Conservation (phyloP, 1,140 invertebrate genomes). For the Steinernema feltiae region DNA sequence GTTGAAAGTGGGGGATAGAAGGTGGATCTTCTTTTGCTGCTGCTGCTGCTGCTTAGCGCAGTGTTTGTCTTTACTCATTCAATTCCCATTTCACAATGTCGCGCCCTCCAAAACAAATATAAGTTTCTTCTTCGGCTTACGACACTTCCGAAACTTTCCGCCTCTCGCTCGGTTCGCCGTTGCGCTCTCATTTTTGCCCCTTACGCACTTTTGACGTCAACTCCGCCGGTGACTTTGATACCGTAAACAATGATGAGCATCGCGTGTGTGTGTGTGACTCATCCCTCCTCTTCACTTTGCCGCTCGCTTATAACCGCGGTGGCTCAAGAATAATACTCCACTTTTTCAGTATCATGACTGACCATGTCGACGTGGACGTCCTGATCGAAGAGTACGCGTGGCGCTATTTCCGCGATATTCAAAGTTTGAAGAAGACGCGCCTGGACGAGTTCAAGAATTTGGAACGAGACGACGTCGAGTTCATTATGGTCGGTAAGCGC, state of each 20-base stretch:
- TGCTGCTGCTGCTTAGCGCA: not conserved
- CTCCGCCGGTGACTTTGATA: too few species aligned
- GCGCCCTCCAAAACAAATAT: constrained; percentile 4
- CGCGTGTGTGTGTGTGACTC: constrained; percentile 2
- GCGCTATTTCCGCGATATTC: constrained; percentile 57
- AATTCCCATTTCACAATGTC: constrained; percentile 2
- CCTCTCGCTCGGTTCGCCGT: not conserved
- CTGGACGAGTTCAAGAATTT: constrained; percentile 52
- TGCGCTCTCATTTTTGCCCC: too few species aligned
- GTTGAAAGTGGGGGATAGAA: not conserved
- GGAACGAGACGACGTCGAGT: constrained; percentile 53
- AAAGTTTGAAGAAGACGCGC: constrained; percentile 57
- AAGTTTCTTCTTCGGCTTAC: not conserved
- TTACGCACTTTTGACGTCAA: too few species aligned
- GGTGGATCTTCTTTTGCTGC: not conserved
- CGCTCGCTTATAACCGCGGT: not conserved
- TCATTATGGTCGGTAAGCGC: constrained; percentile 47
- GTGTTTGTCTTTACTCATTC: constrained; percentile 13
- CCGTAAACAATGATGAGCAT: too few species aligned
- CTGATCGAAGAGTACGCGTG: constrained; percentile 60
- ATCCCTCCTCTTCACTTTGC: not conserved
- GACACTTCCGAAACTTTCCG: not conserved
- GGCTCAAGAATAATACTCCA: not conserved
- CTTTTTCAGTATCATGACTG: constrained; percentile 17
- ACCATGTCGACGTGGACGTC: constrained; percentile 59